phyloP scores from a whole-genome alignment of 2,888 invertebrate species.

The Trichopria drosophilae region DNA sequence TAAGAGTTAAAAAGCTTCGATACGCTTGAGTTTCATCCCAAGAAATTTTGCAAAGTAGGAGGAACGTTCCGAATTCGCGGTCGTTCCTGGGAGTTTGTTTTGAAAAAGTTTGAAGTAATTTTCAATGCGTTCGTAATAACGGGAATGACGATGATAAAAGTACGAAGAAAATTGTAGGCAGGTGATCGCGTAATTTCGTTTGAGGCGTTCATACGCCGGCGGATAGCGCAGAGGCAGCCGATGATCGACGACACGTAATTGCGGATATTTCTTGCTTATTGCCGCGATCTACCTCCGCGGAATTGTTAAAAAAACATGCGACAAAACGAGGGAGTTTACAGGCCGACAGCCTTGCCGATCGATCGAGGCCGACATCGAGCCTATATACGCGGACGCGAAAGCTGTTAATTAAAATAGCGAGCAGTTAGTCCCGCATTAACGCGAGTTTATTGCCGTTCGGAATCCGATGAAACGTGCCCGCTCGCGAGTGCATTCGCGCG shows the following conservation, averaged over 20 bases:
- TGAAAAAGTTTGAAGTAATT: too few relatives aligned
- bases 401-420: conserved; percentile 55
- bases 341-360: conserved; percentile 30
- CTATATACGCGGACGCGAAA: conserved; percentile 32
- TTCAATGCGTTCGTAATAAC: too few relatives aligned
- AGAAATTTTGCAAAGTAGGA: too few relatives aligned
- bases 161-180: too few relatives aligned
- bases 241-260: conserved; percentile 38
- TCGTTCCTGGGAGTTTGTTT: too few relatives aligned
- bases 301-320: conserved; percentile 32
- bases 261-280: conserved; percentile 32
- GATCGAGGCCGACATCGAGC: conserved; percentile 28
- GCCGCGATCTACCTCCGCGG: conserved; percentile 8
- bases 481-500: too few relatives aligned
- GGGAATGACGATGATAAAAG: too few relatives aligned
- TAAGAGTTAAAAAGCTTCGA: too few relatives aligned
- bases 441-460: conserved; percentile 49
- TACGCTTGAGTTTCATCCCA: too few relatives aligned
- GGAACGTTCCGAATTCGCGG: too few relatives aligned
- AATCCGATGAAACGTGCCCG: conserved; percentile 49
- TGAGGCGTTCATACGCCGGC: conserved; percentile 25
- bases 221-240: conserved; percentile 23
- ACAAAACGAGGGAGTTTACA: conserved; percentile 27
- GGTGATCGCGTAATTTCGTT: conserved; percentile 25
- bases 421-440: conserved; percentile 50